phyloP scores from a whole-genome alignment of 1,140 invertebrate genomes.

The Varroa destructor region DNA sequence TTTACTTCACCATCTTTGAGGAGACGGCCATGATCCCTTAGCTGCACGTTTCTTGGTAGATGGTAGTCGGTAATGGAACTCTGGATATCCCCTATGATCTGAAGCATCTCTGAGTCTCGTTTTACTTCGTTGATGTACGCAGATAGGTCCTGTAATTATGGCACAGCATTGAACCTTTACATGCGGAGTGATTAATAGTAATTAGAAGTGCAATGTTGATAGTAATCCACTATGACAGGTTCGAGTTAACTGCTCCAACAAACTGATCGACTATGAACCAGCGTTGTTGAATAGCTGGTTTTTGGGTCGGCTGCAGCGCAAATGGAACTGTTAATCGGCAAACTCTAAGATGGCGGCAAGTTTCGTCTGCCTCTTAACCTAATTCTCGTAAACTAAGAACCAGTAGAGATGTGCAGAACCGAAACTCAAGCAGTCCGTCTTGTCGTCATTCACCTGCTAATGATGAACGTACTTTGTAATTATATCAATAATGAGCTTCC shows the following conservation, averaged over 20 bases:
- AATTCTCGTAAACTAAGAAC: too few relatives aligned
- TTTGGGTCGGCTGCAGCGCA: too few relatives aligned
- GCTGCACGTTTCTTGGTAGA: conserved; percentile 56
- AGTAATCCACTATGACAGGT: conserved; percentile 2
- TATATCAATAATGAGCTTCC: too few relatives aligned
- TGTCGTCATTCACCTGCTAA: too few relatives aligned
- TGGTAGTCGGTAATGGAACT: conserved; percentile 47
- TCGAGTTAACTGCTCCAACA: background rate
- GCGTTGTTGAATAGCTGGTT: too few relatives aligned
- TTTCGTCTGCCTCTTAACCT: too few relatives aligned
- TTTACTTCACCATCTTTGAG: conserved; percentile 83
- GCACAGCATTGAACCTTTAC: conserved; percentile 8
- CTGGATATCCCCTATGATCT: conserved; percentile 78
- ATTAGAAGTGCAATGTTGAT: background rate
- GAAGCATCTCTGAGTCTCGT: conserved; percentile 78
- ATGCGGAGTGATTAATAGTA: conserved; percentile 23
- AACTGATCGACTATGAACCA: too few relatives aligned
- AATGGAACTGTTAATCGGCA: too few relatives aligned
- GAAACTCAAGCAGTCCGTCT: too few relatives aligned
- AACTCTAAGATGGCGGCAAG: too few relatives aligned
- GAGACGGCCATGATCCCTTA: conserved; percentile 75
- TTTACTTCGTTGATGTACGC: conserved; percentile 98
- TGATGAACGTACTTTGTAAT: too few relatives aligned
- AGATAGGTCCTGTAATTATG: conserved; percentile 57
- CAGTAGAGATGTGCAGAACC: too few relatives aligned